phyloP scores from a whole-genome alignment of 2,888 invertebrate genomes.

The Volucella inflata region DNA sequence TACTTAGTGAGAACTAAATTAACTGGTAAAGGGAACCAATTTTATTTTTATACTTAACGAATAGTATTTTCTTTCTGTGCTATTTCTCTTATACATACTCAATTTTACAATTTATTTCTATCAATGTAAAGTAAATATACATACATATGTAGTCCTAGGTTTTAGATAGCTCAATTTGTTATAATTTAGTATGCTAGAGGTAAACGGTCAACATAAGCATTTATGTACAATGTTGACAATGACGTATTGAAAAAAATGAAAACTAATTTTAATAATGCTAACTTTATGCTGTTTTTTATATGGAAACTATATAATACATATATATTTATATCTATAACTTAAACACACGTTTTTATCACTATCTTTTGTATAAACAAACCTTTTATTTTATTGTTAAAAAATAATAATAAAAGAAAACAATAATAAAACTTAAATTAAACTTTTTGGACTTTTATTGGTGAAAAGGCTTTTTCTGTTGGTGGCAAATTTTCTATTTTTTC shows the following conservation, averaged over 20 bases:
- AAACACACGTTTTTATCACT: constrained; percentile 65
- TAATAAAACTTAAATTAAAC: constrained; percentile 5
- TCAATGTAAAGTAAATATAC: constrained; percentile 55
- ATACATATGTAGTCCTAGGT: constrained; percentile 45
- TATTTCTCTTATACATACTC: constrained; percentile 34
- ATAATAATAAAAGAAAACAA: constrained; percentile 34
- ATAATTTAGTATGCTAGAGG: constrained; percentile 54
- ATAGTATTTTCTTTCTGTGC: constrained; percentile 72
- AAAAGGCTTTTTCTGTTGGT: neutral
- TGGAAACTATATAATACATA: constrained; percentile 55
- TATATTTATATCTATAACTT: constrained; percentile 62
- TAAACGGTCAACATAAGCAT: constrained; percentile 65
- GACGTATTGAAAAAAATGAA: constrained; percentile 55
- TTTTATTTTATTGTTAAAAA: constrained; percentile 61
- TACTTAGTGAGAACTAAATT: constrained; percentile 8
- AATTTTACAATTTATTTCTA: constrained; percentile 54
- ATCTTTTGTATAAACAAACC: constrained; percentile 62
- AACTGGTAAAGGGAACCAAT: constrained; percentile 28
- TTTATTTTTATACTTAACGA: constrained; percentile 39
- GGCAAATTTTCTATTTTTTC: constrained; percentile 1
- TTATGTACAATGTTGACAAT: constrained; percentile 68
- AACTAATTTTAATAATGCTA: constrained; percentile 64
- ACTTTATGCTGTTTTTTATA: constrained; percentile 68
- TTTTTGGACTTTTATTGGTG: neutral
- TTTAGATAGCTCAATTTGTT: constrained; percentile 72